Evolutionary conservation across 2,888 invertebrate genomes (phyloP), one percentile per base, ranked within the genome.

Genomic region (Lepetodrilus schrolli): DNA sequence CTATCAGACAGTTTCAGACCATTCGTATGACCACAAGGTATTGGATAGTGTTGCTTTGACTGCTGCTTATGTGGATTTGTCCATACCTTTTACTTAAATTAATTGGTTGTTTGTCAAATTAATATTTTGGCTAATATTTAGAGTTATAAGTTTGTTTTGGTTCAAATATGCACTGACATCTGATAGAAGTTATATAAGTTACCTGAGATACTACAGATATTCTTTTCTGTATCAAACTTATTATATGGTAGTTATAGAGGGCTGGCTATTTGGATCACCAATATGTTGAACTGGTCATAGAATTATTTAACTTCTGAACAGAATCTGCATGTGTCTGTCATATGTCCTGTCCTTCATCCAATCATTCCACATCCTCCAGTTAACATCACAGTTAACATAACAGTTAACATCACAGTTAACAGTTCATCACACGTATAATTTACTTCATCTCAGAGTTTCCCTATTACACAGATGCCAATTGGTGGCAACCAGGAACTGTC

Each of bases 1-100:
- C 73, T 80, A 78, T 72, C 78, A 79, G 68, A 69, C 69, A 34
- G 68, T 80, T 66, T 70, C 76, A 58, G 49, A 72, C 17, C 68
- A 70, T 69, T 30, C 66, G 58, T 73, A 76, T 73, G 73, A 74
- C 74, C 30, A 37, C 58, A 72, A 77, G 76, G 58, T 58, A 58
- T 65, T 43, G 43, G n/a, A 43, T 43, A 17, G n/a, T n/a, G 43
- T 8, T 7, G 13, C n/a, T 43, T 13, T 7, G 7, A 13, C n/a
- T 43, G 43, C 43, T 43, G n/a, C 17, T 43, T 43, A 5, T 43
- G 8, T 43, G 13, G 43, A 4, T 17, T 43, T 38, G 38, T 1
- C 38, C 8, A n/a, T 38, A 17, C 10, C 43, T 43, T 13, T 43
- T 43, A 17, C 17, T 0, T 7, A 17, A 17, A 4, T 10, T 4